Evolutionary conservation across 2,113 vertebrate genomes (phyloP), one percentile per base, ranked within the genome.

Genomic region (Raja brachyura): DNA sequence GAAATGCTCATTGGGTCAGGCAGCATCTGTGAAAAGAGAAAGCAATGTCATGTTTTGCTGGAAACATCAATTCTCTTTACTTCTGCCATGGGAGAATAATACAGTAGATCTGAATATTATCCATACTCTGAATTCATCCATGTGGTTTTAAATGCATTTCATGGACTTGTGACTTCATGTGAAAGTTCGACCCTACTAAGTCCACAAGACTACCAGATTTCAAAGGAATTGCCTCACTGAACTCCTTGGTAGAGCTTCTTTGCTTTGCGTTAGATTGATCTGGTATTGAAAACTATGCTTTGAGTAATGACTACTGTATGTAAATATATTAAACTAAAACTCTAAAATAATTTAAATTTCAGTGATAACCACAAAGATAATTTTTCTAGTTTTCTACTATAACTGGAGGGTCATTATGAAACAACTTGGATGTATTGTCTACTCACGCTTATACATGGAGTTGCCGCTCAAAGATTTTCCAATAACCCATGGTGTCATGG

Each of bases 221-320:
- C 1, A 18, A 56, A 13, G 25, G 56, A 4, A 61, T 86, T 86
- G 56, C 0, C 56, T 61, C 56, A 61, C 25, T 13, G 28, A 86
- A 25, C 54, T 86, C 4, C 59, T 28, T 75, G 74, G 74, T 75
- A 75, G 75, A 85, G 0, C 11, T 73, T 4, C 73, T 92, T 92
- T 90, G 33, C 48, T 90, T 92, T 54, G 33, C 68, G 68, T 73
- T 92, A 73, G 68, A 25, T 92, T 90, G n/a, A 90, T 18, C 25
- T 92, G 33, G 70, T 73, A 20, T 92, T 92, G 25, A 39, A 90
- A 92, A 66, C 61, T 22, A 90, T 90, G 4, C 3, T 70, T 70
- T 48, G 48, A 56, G 18, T 0, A 56, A 56, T 83, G 16, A 25
- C 48, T 25, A 83, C 56, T 83, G 39, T 48, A 48, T 48, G 39